Conservation (phyloP, 1,140 invertebrate genomes). For the Aphelinus atriplicis region DNA sequence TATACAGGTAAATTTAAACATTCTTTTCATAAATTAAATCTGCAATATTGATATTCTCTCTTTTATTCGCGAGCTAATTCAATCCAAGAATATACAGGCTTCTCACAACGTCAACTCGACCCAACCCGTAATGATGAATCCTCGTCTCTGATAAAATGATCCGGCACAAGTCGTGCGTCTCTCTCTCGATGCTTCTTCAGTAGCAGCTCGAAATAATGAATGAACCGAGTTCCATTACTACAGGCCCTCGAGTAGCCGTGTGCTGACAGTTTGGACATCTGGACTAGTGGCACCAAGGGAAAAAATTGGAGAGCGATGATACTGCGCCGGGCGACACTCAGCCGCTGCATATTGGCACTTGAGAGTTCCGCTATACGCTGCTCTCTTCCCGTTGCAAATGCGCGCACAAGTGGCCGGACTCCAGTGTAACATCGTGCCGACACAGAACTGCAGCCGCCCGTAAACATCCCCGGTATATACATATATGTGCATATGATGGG, state of each 20-base stretch:
- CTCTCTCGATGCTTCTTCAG: constrained; percentile 14
- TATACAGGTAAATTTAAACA: too few species aligned
- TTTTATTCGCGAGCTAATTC: too few species aligned
- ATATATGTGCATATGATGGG: constrained; percentile 22
- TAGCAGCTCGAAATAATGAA: neutral
- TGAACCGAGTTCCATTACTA: neutral
- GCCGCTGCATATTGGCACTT: constrained; percentile 41
- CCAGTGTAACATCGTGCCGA: constrained; percentile 50
- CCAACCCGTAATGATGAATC: too few species aligned
- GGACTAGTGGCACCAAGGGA: neutral
- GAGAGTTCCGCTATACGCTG: constrained; percentile 10
- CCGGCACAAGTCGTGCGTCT: neutral
- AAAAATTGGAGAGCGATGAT: constrained; percentile 39
- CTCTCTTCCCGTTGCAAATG: neutral
- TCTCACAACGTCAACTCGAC: too few species aligned
- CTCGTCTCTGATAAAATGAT: too few species aligned
- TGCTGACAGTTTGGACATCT: constrained; percentile 18
- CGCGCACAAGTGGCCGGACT: constrained; percentile 38
- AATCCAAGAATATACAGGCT: too few species aligned
- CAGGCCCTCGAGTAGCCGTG: neutral
- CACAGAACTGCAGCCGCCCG: constrained; percentile 43
- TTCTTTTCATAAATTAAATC: too few species aligned
- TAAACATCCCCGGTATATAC: too few species aligned
- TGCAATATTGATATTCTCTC: too few species aligned
- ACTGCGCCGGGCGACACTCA: constrained; percentile 18